Evolutionary conservation across 37 sponge, comb jelly and placozoan species (phyloP).

Genomic region (Geodia barretti): DNA sequence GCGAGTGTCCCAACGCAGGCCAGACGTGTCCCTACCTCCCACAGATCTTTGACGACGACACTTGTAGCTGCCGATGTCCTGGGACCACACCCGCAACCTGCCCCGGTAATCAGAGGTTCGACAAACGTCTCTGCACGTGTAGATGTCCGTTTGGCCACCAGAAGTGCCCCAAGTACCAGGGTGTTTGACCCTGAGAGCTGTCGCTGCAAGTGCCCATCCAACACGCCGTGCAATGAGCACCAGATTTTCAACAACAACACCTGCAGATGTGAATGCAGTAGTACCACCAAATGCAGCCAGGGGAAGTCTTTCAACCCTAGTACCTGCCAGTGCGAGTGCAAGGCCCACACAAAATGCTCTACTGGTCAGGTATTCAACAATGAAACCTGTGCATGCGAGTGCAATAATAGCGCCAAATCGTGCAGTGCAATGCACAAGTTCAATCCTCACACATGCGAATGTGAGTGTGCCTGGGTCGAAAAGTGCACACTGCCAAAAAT

Average conservation of each 20-base stretch:
- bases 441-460: too few relatives aligned
- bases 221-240: neutral
- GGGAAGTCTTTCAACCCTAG: neutral
- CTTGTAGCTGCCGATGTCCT: too few relatives aligned
- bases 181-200: constrained; percentile 13
- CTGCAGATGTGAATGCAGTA: constrained; percentile 11
- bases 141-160: too few relatives aligned
- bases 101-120: too few relatives aligned
- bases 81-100: too few relatives aligned
- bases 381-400: neutral
- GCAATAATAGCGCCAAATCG: too few relatives aligned
- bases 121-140: too few relatives aligned
- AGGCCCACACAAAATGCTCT: neutral
- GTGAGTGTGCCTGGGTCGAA: constrained; percentile 15
- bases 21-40: too few relatives aligned
- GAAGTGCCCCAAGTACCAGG: too few relatives aligned
- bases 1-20: constrained; percentile 29
- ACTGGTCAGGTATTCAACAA: neutral
- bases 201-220: constrained; percentile 7
- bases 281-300: neutral
- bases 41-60: too few relatives aligned
- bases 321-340: constrained; percentile 2
- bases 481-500: too few relatives aligned
- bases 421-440: too few relatives aligned
- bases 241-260: constrained; percentile 1